Conservation (phyloP, 2,113 vertebrate genomes). For the Cairina moschata region DNA sequence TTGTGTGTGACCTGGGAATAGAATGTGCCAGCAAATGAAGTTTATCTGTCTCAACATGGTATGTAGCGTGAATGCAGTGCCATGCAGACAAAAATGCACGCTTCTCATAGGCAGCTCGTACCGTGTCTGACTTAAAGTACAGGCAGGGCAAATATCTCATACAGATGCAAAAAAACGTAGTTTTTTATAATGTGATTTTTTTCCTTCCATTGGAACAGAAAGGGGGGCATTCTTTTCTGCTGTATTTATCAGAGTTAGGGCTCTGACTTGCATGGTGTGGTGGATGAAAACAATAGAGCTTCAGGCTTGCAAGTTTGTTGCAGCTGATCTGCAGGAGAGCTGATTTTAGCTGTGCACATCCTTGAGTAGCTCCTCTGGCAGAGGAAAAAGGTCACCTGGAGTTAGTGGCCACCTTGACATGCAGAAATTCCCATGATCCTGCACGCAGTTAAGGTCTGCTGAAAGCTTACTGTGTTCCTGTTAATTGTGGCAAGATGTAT, state of each 20-base stretch:
- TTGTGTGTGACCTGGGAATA: slow-evolving; percentile 39
- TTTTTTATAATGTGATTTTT: neutral
- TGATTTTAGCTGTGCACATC: neutral
- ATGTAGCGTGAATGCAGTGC: neutral
- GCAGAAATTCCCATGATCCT: neutral
- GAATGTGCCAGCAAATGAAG: neutral
- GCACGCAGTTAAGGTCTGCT: neutral
- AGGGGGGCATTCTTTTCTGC: neutral
- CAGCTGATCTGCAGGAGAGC: neutral
- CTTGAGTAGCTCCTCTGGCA: neutral
- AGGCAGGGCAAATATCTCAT: neutral
- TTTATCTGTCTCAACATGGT: neutral
- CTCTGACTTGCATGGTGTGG: rapidly evolving
- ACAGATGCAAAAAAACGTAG: neutral
- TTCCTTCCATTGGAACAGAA: neutral
- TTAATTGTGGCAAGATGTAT: neutral
- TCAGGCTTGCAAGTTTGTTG: neutral
- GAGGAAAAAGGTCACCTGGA: neutral
- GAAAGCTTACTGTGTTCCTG: rapidly evolving
- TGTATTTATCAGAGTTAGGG: neutral
- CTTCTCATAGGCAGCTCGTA: neutral
- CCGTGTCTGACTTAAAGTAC: neutral
- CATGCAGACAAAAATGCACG: rapidly evolving
- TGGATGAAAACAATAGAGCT: neutral
- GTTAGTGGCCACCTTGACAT: neutral